Base-by-base conservation (phyloP, 2,113 vertebrate species). In the Serranochromis macrocephalus region DNA sequence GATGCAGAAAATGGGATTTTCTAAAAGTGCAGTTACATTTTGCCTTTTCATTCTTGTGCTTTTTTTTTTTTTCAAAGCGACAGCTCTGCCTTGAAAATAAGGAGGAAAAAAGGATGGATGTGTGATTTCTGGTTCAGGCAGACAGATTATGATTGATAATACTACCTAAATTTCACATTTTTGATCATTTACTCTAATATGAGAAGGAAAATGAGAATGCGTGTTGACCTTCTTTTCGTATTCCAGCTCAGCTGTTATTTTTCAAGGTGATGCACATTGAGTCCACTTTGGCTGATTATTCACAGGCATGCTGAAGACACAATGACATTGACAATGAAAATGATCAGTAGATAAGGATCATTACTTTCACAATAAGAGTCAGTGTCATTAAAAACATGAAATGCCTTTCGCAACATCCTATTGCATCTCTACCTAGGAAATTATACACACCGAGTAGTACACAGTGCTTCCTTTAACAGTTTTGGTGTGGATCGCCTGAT, bases 371-470 rank as follows among this genome's bases (percentile, higher is more conserved):
- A 87, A 66, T 21, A 82, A 63, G 13, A 82, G 10, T 24, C 31
- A 8, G 7, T 45, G 21, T 21, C 38, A 51, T 85, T 85, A 68
- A 73, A 84, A 81, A 80, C 33, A 42, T 33, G 49, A 82, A 87
- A 63, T 58, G 42, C 45, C 31, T 21, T 71, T 58, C 49, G 63
- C 63, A 36, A 29, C 84, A 84, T 54, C 75, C 31, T 80, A 81
- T 81, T 85, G 63, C 80, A 81, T 71, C 79, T 89, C 68, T 83
- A 80, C 88, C 29, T 21, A 57, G 78, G 82, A 87, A 58, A 90
- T 45, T 11, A 53, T 87, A 66, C 33, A 80, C 17, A 49, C 6
- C 11, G 36, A 80, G 54, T 78, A 90, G 87, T 75, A 87, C 29
- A 79, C 73, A 38, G 38, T n/a, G 9, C 17, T 68, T 88, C 49